A percentile compares a stretch with the other conserved stretches of the same genome.
phyloP scores from a whole-genome alignment of 2,797 vertebrate species.

The Neosilurus hyrtlii region DNA sequence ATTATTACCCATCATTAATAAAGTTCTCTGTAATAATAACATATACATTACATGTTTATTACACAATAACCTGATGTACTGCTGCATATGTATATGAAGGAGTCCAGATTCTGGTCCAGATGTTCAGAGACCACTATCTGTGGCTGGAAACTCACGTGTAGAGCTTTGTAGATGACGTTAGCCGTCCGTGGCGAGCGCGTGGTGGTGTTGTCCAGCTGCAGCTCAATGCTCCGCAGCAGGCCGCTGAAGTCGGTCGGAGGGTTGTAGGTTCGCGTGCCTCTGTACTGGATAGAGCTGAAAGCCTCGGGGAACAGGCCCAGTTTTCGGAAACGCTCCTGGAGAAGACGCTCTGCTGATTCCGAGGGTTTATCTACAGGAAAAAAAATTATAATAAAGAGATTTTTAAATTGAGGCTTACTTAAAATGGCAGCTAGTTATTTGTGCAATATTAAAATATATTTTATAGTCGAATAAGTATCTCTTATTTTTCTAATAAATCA shows the following conservation, averaged over 20 bases:
- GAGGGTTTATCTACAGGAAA: slow-evolving; percentile 79
- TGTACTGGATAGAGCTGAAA: slow-evolving; percentile 96
- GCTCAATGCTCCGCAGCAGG: slow-evolving; percentile 85
- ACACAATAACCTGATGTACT: not conserved
- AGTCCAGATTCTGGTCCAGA: not conserved
- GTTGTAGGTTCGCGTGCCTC: slow-evolving; percentile 95
- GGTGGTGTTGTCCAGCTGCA: slow-evolving; percentile 93
- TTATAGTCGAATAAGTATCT: too few species aligned
- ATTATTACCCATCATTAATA: not conserved
- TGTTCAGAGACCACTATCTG: not conserved
- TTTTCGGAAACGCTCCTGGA: slow-evolving; percentile 95
- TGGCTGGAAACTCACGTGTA: slow-evolving; percentile 77
- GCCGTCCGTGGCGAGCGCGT: slow-evolving; percentile 93
- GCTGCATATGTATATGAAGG: not conserved
- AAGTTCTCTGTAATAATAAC: not conserved
- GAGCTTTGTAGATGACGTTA: slow-evolving; percentile 91
- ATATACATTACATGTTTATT: not conserved
- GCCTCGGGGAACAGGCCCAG: slow-evolving; percentile 92
- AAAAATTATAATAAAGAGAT: not conserved
- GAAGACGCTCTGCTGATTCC: slow-evolving; percentile 89
- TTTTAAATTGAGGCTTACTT: too few species aligned
- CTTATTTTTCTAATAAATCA: too few species aligned
- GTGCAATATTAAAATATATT: too few species aligned
- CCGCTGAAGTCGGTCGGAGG: slow-evolving; percentile 97
- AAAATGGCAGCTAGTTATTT: too few species aligned